These are phyloP conservation scores for Drosophila neonasuta DNA, from an alignment of 2,888 invertebrate species.

Conservation along the genomic window DNA sequence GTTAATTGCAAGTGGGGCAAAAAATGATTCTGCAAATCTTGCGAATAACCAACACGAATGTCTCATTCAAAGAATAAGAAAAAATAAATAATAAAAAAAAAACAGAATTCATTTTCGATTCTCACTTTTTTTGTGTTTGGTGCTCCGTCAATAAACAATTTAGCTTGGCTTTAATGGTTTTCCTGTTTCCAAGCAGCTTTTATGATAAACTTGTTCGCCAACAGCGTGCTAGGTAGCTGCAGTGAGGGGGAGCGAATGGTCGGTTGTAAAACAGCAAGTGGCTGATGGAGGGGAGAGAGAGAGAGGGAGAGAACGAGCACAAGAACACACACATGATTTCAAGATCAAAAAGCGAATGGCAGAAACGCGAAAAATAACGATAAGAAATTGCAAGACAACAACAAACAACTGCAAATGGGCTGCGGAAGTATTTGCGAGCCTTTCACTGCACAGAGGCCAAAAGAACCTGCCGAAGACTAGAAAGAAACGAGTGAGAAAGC, in stretches of 20 bases:
- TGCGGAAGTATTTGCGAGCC: constrained; percentile 57
- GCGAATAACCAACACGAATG: constrained; percentile 31
- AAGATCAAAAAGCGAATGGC: constrained; percentile 76
- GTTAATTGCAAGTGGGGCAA: constrained; percentile 31
- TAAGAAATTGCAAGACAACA: constrained; percentile 43
- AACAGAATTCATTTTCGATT: constrained; percentile 28
- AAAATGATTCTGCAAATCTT: constrained; percentile 24
- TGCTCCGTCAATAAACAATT: constrained; percentile 62
- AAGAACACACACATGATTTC: constrained; percentile 51
- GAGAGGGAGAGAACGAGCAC: constrained; percentile 21
- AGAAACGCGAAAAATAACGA: constrained; percentile 43
- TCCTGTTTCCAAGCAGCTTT: constrained; percentile 53
- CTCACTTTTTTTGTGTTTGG: constrained; percentile 19
- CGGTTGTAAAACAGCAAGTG: not conserved
- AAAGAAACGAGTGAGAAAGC: not conserved
- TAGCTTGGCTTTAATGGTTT: constrained; percentile 65
- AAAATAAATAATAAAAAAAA: constrained; percentile 9
- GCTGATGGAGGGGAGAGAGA: not conserved
- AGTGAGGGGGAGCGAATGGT: constrained; percentile 12
- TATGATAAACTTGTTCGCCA: constrained; percentile 67
- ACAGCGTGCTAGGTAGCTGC: constrained; percentile 5
- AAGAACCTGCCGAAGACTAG: not conserved
- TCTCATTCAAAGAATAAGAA: constrained; percentile 5
- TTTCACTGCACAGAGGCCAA: constrained; percentile 59
- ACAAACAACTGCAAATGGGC: constrained; percentile 46